Base-by-base conservation (phyloP, 2,113 vertebrate species). In the Muscicapa adusta region DNA sequence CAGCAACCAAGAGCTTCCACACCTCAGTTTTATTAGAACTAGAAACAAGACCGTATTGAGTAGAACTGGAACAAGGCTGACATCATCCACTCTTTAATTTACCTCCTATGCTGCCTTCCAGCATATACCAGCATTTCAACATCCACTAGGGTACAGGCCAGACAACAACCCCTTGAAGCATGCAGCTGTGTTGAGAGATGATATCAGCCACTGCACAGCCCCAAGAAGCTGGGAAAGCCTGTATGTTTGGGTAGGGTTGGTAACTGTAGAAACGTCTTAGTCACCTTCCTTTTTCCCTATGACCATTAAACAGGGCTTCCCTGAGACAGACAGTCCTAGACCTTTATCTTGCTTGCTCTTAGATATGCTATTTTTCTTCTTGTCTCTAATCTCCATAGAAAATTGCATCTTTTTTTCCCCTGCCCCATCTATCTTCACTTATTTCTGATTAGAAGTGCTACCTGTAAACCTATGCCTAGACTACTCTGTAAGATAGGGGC, bases 111-210 rank as follows among this genome's bases (percentile, higher is more conserved):
- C 14, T 94, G 51, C 43, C 33, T 91, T 58, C 29, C 50, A 89
- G 63, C 70, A 45, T 1, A 1, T 5, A 7, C 29, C 25, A 62
- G 42, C 1, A 0, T 80, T 80, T 50, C 16, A 4, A 63, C 40
- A 51, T 29, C 53, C 26, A 3, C 11, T 7, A 2, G 38, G 33
- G 34, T 10, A 67, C 71, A 93, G 74, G 33, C 24, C 54, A 76
- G 47, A 33, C 14, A 72, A 8, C 15, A 79, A 42, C 38, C n/a
- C 47, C 60, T 2, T 16, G 38, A 25, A 72, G 40, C 72, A 71
- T 0, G 0, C 63, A 80, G 75, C 22, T 22, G 18, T 40, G 31
- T 2, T 54, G 53, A 7, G 75, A 85, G 54, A 68, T 47, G 25
- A 2, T 22, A 56, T 72, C 79, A 83, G 75, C 8, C 66, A 50